A percentile compares a stretch with the other conserved stretches of the same genome.
Evolutionary conservation across 1,140 invertebrate genomes (phyloP).

Genomic region (Leptinotarsa defecta): DNA sequence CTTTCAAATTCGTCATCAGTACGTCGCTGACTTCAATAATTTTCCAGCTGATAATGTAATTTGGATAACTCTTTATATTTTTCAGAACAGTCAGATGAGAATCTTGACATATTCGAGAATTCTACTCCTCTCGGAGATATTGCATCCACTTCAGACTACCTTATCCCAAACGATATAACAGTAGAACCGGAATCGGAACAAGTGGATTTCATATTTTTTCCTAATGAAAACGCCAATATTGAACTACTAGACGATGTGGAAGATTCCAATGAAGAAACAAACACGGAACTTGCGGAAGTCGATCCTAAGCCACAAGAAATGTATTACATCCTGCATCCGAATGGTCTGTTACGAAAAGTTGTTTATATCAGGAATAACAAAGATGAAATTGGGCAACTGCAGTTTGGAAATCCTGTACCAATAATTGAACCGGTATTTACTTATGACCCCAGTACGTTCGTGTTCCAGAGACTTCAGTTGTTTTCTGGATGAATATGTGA

Average conservation of each 20-base stretch:
- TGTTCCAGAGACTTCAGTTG: constrained; percentile 34
- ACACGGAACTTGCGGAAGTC: background rate
- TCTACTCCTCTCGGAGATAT: background rate
- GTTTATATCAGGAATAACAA: constrained; percentile 58
- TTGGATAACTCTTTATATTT: background rate
- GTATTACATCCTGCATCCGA: constrained; percentile 45
- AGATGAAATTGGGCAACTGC: constrained; percentile 60
- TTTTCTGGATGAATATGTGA: background rate
- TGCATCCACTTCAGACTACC: background rate
- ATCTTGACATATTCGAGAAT: background rate
- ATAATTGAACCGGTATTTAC: constrained; percentile 61
- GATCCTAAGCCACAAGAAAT: background rate
- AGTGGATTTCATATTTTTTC: background rate
- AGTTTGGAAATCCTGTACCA: constrained; percentile 60
- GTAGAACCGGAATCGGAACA: constrained; percentile 9
- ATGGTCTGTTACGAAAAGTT: constrained; percentile 59
- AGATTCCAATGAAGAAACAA: background rate
- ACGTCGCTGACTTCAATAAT: too few relatives aligned
- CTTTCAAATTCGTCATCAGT: too few relatives aligned
- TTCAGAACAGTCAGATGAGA: too few relatives aligned
- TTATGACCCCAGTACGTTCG: constrained; percentile 48
- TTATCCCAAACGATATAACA: constrained; percentile 4
- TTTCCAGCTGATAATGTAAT: too few relatives aligned
- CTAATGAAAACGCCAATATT: background rate
- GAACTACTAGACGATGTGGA: background rate